Conservation (phyloP, 2,113 vertebrate genomes). For the Gambusia holbrooki region DNA sequence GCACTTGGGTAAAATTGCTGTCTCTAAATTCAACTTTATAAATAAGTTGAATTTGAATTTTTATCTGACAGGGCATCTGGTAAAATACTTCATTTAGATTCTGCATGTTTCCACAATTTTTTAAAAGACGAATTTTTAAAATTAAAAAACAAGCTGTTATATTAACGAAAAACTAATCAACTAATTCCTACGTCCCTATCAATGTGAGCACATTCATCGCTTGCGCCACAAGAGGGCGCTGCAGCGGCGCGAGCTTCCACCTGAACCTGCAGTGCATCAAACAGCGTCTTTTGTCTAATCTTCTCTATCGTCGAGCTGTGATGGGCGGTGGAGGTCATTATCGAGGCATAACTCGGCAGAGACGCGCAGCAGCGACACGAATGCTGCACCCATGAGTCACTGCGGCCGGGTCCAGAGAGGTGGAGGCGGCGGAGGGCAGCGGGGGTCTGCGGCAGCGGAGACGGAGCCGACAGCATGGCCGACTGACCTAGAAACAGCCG, state of each 20-base stretch:
- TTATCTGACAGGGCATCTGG: background rate
- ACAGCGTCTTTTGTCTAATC: conserved; percentile 24
- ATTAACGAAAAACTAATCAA: background rate
- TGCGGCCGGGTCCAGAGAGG: conserved; percentile 11
- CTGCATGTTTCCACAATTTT: background rate
- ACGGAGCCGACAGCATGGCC: conserved; percentile 71
- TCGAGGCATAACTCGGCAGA: conserved; percentile 7
- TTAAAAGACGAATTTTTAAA: background rate
- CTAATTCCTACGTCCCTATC: background rate
- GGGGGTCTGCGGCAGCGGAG: conserved; percentile 44
- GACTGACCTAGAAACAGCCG: conserved; percentile 74
- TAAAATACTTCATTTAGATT: background rate
- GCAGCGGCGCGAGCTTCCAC: conserved; percentile 15
- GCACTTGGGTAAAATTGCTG: too few relatives aligned
- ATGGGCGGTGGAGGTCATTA: conserved; percentile 49
- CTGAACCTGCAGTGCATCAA: conserved; percentile 37
- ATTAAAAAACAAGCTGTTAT: background rate
- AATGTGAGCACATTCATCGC: background rate
- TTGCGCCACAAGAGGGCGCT: conserved; percentile 68
- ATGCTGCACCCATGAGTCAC: conserved; percentile 8
- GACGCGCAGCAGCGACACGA: background rate
- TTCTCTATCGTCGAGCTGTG: conserved; percentile 38
- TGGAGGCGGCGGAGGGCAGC: conserved; percentile 1
- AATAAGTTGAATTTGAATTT: too few relatives aligned
- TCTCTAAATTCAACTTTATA: too few relatives aligned